These are phyloP conservation scores for Drosophila takahashii DNA, from an alignment of 1,140 invertebrate species.

Conservation along the genomic window DNA sequence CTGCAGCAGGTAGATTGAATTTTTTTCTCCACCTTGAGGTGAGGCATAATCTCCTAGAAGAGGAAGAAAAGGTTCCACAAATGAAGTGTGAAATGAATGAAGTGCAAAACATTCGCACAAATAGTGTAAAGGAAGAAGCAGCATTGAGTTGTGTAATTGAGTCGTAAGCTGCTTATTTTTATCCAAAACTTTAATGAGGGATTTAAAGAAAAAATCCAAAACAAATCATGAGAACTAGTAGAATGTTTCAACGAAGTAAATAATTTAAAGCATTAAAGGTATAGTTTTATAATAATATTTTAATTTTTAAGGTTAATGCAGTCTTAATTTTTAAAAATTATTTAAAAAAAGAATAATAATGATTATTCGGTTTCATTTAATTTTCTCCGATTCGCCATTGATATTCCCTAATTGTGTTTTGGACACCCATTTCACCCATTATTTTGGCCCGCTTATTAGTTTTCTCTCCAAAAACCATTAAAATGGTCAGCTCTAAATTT, in stretches of 20 bases:
- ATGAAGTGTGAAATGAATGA: slow-evolving; percentile 46
- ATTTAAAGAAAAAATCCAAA: background rate
- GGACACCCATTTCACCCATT: slow-evolving; percentile 26
- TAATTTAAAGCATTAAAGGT: too few species aligned
- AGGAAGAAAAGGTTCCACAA: slow-evolving; percentile 31
- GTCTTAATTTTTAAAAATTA: too few species aligned
- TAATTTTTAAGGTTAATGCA: too few species aligned
- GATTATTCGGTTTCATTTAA: background rate
- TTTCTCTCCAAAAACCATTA: slow-evolving; percentile 31
- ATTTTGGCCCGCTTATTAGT: slow-evolving; percentile 30
- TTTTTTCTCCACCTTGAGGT: slow-evolving; percentile 25
- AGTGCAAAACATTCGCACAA: slow-evolving; percentile 35
- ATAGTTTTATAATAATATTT: too few species aligned
- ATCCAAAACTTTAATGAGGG: background rate
- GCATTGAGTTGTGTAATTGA: background rate
- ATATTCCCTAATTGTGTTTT: slow-evolving; percentile 15
- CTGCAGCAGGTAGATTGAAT: slow-evolving; percentile 51
- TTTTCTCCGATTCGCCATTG: background rate
- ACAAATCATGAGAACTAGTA: background rate
- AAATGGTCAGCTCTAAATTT: slow-evolving; percentile 40
- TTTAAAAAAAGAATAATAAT: too few species aligned
- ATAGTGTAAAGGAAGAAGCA: slow-evolving; percentile 6
- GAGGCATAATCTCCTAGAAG: slow-evolving; percentile 30
- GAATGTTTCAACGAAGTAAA: too few species aligned
- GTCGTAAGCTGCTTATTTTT: slow-evolving; percentile 7